Evolutionary conservation across 2,888 invertebrate species (phyloP).

Genomic region (Nysson spinosus): DNA sequence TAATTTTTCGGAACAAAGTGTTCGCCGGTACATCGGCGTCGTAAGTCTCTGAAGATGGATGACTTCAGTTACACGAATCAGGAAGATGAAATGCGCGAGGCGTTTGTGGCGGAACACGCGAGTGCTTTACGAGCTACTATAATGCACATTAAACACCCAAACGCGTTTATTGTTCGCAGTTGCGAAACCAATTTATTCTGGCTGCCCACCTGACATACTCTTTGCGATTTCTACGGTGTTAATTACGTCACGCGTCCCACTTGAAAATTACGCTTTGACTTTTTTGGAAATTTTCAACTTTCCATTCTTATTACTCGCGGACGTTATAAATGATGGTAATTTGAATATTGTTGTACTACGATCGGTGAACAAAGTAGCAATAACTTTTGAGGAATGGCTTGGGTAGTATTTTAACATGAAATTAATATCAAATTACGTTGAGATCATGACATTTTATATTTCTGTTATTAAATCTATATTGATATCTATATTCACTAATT

Average conservation of each 20-base stretch:
- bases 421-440: too few species aligned
- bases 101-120: conserved; percentile 24
- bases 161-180: conserved; percentile 50
- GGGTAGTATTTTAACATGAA: too few species aligned
- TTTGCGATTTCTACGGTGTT: conserved; percentile 23
- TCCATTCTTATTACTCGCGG: too few species aligned
- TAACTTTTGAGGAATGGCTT: too few species aligned
- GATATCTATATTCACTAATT: too few species aligned
- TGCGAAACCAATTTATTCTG: conserved; percentile 49
- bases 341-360: too few species aligned
- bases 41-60: neutral
- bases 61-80: neutral
- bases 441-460: too few species aligned
- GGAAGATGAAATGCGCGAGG: conserved; percentile 19
- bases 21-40: neutral
- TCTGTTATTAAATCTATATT: too few species aligned
- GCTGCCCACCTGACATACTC: conserved; percentile 43
- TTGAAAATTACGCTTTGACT: conserved; percentile 35
- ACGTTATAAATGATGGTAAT: too few species aligned
- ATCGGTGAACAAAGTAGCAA: too few species aligned
- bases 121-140: conserved; percentile 45
- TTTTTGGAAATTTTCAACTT: conserved; percentile 8
- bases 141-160: conserved; percentile 48
- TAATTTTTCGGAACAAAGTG: conserved; percentile 19
- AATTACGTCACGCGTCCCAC: conserved; percentile 17